A percentile compares a stretch with the other conserved stretches of the same genome.
Evolutionary conservation across 2,888 invertebrate species (phyloP).

Genomic region (Apoderus coryli): DNA sequence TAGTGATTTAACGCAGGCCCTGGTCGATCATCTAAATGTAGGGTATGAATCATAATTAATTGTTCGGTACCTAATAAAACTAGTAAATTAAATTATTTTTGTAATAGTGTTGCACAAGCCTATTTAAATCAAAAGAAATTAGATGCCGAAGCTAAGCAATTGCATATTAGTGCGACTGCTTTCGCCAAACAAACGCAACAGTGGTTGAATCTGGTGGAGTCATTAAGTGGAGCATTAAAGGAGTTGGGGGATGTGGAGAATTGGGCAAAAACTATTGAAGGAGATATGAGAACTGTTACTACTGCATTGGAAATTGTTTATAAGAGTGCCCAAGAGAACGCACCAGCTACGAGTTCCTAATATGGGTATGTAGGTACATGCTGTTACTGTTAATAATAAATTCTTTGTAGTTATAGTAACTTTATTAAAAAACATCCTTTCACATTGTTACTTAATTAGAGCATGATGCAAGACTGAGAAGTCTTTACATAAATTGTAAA

Average conservation of each 20-base stretch:
- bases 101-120: slow-evolving; percentile 84
- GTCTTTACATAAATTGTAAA: no score
- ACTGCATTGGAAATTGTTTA: slow-evolving; percentile 89
- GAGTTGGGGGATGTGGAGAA: slow-evolving; percentile 98
- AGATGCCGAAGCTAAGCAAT: slow-evolving; percentile 91
- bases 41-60: no score
- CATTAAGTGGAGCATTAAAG: slow-evolving; percentile 75
- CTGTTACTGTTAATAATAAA: no score
- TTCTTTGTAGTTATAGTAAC: no score
- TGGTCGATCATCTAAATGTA: slow-evolving; percentile 95
- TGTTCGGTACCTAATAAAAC: slow-evolving; percentile 1
- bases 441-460: no score
- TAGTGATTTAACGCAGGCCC: slow-evolving; percentile 78
- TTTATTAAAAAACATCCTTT: no score
- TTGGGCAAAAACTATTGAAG: slow-evolving; percentile 95
- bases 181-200: slow-evolving; percentile 95
- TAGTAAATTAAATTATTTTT: slow-evolving; percentile 8
- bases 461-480: no score
- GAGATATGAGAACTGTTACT: slow-evolving; percentile 85
- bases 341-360: no score
- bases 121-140: slow-evolving; percentile 96
- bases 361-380: no score
- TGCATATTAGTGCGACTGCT: slow-evolving; percentile 86
- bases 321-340: slow-evolving; percentile 45
- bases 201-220: slow-evolving; percentile 86